phyloP scores from a whole-genome alignment of 1,140 invertebrate genomes.

The Carcinoscorpius rotundicauda region DNA sequence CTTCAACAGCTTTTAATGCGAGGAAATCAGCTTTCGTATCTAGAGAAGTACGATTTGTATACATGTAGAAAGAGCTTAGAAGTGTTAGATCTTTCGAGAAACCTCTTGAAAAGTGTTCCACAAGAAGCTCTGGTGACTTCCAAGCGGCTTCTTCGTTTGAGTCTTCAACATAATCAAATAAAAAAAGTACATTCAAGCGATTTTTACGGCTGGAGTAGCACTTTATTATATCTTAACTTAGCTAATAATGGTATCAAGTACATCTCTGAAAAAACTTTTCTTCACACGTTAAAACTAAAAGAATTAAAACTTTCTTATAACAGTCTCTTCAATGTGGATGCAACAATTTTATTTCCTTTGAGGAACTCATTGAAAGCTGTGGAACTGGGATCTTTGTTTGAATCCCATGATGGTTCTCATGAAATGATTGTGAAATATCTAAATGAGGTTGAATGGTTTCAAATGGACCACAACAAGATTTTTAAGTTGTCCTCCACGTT shows the following conservation, averaged over 20 bases:
- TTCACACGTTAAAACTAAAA: slow-evolving; percentile 51
- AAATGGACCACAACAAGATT: slow-evolving; percentile 77
- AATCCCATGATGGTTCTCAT: slow-evolving; percentile 48
- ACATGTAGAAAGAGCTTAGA: slow-evolving; percentile 56
- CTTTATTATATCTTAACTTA: slow-evolving; percentile 65
- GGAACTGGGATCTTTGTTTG: slow-evolving; percentile 47
- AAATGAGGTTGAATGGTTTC: slow-evolving; percentile 57
- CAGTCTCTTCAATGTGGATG: slow-evolving; percentile 59
- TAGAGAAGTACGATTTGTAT: slow-evolving; percentile 64
- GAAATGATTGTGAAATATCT: slow-evolving; percentile 53
- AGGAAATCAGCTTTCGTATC: slow-evolving; percentile 58
- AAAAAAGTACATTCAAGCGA: slow-evolving; percentile 54
- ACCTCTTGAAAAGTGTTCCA: slow-evolving; percentile 58
- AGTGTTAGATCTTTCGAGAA: slow-evolving; percentile 64
- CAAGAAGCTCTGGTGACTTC: slow-evolving; percentile 50
- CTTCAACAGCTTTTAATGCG: slow-evolving; percentile 69
- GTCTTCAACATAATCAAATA: slow-evolving; percentile 76
- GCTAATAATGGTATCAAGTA: slow-evolving; percentile 69
- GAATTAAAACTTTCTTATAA: slow-evolving; percentile 83
- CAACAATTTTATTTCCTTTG: slow-evolving; percentile 54
- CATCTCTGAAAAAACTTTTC: slow-evolving; percentile 57
- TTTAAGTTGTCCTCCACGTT: slow-evolving; percentile 47
- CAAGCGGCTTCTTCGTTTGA: slow-evolving; percentile 59
- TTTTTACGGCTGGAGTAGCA: slow-evolving; percentile 62
- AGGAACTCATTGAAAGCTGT: slow-evolving; percentile 53